Percentiles rank a stretch among this genome's conserved stretches.
Conservation (phyloP, 2,113 vertebrate species). For the Tapirus terrestris region DNA sequence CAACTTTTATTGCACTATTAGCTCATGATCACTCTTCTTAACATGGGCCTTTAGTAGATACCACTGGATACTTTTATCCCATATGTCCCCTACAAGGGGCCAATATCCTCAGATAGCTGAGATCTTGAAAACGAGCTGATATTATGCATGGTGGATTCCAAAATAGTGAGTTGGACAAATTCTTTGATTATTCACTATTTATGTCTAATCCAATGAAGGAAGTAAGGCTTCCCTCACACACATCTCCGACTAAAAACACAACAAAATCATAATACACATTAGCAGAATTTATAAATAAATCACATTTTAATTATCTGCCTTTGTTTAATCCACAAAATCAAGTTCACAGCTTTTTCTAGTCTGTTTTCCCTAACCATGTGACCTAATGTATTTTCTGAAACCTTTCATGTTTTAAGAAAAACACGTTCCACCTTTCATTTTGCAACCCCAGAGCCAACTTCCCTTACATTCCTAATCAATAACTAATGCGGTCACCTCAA, state of each 20-base stretch:
- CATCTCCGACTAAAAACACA: background rate
- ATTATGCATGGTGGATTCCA: background rate
- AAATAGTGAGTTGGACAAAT: background rate
- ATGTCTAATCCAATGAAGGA: background rate
- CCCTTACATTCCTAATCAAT: background rate
- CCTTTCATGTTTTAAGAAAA: slow-evolving; percentile 20
- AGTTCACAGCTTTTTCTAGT: slow-evolving; percentile 58
- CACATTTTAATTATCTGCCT: slow-evolving; percentile 72
- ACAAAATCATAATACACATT: background rate
- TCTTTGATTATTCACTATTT: background rate
- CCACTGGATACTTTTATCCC: background rate
- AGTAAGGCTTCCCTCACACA: background rate
- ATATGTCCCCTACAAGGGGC: background rate
- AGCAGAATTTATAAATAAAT: slow-evolving; percentile 53
- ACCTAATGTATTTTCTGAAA: slow-evolving; percentile 39
- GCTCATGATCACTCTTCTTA: background rate
- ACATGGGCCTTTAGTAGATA: background rate
- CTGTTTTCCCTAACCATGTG: slow-evolving; percentile 41
- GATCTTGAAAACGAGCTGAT: background rate
- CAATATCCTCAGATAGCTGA: background rate
- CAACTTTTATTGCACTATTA: background rate
- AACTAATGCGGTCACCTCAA: background rate
- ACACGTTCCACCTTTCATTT: background rate
- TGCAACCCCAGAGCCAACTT: background rate
- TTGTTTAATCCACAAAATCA: slow-evolving; percentile 59